Conservation (phyloP, 2,888 invertebrate genomes). For the Alviniconcha strummeri region DNA sequence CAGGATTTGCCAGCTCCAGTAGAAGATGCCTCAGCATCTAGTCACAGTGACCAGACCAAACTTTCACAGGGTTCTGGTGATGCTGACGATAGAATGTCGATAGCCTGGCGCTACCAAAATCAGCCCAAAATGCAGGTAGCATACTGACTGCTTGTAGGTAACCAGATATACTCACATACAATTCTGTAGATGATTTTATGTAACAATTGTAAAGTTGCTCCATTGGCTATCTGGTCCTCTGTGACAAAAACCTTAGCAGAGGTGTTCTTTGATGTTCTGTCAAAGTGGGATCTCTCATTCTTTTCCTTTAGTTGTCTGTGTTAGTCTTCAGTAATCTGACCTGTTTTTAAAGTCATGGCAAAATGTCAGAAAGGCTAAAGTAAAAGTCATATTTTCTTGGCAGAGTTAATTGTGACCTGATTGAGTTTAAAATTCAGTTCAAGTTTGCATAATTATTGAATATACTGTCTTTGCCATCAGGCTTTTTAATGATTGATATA, state of each 20-base stretch:
- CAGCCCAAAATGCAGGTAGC: constrained; percentile 73
- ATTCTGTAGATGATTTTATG: too few relatives aligned
- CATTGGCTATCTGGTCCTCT: too few relatives aligned
- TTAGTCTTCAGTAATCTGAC: too few relatives aligned
- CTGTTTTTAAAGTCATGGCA: too few relatives aligned
- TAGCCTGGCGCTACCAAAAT: constrained; percentile 93
- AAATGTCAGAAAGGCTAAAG: too few relatives aligned
- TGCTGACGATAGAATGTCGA: constrained; percentile 81
- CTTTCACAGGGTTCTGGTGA: neutral
- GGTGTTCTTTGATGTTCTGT: too few relatives aligned
- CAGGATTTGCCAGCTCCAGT: constrained; percentile 68
- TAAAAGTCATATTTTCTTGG: too few relatives aligned
- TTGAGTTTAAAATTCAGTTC: neutral
- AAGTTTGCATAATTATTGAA: neutral
- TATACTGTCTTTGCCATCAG: neutral
- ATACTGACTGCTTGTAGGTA: neutral
- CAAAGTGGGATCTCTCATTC: neutral
- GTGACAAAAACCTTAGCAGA: too few relatives aligned
- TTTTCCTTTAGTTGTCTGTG: neutral
- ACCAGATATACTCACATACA: too few relatives aligned
- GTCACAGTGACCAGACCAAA: neutral
- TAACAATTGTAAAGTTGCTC: too few relatives aligned
- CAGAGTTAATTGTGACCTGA: too few relatives aligned
- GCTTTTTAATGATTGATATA: neutral
- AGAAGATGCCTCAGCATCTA: constrained; percentile 43